Percentiles rank a stretch among this genome's conserved stretches.
These are phyloP conservation scores for Mamestra configurata DNA, from an alignment of 1,140 invertebrate species.

Conservation along the genomic window DNA sequence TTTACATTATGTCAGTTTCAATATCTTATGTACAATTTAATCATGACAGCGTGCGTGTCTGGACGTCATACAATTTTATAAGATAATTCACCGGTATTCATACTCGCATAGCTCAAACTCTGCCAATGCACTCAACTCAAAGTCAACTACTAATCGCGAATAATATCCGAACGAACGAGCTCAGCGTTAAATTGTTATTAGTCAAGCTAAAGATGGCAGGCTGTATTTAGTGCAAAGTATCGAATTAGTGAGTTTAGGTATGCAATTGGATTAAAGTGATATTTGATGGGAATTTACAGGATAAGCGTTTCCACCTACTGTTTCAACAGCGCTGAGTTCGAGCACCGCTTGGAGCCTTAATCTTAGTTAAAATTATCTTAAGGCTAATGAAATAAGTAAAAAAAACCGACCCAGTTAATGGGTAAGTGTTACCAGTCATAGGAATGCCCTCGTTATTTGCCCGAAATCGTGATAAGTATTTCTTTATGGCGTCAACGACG, in stretches of 20 bases:
- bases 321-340: constrained; percentile 34
- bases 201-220: constrained; percentile 13
- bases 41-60: too few relatives aligned
- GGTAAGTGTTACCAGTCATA: constrained; percentile 65
- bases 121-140: not conserved
- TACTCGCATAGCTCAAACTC: not conserved
- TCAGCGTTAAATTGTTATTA: constrained; percentile 27
- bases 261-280: constrained; percentile 25
- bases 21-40: too few relatives aligned
- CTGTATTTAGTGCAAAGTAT: constrained; percentile 2
- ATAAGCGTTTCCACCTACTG: constrained; percentile 2
- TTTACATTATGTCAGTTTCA: too few relatives aligned
- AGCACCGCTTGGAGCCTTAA: constrained; percentile 14
- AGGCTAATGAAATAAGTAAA: constrained; percentile 44
- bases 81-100: too few relatives aligned
- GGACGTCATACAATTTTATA: too few relatives aligned
- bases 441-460: constrained; percentile 58
- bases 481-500: constrained; percentile 89
- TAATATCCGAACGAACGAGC: constrained; percentile 22
- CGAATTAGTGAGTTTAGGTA: constrained; percentile 5
- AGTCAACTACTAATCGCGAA: not conserved
- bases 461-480: constrained; percentile 47
- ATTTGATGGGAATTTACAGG: not conserved
- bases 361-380: constrained; percentile 15
- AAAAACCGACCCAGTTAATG: constrained; percentile 50